Evolutionary conservation across 2,113 vertebrate species (phyloP).

Genomic region (Syngnathus scovelli): DNA sequence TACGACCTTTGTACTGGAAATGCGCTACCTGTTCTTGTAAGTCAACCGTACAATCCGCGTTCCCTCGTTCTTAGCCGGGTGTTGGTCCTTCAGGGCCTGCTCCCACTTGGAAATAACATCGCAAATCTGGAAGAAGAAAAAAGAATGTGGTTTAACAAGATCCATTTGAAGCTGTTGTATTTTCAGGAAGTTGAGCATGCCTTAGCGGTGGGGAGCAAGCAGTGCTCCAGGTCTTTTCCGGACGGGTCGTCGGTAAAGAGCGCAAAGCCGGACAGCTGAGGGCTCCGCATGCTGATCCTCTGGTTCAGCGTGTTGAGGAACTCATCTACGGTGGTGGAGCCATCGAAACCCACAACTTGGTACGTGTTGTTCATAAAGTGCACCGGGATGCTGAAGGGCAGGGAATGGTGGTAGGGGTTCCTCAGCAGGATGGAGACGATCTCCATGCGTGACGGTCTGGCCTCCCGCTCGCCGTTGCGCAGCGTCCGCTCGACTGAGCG

Average conservation of each 20-base stretch:
- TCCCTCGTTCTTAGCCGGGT: constrained; percentile 84
- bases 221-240: constrained; percentile 80
- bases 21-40: constrained; percentile 81
- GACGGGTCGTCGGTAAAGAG: constrained; percentile 86
- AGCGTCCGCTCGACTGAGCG: constrained; percentile 78
- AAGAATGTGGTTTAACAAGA: background rate
- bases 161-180: background rate
- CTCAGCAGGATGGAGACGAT: constrained; percentile 85
- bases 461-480: constrained; percentile 80
- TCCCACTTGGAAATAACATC: constrained; percentile 91
- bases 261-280: constrained; percentile 77
- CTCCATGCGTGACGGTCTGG: constrained; percentile 86
- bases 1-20: background rate
- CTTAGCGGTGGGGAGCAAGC: constrained; percentile 78
- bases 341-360: constrained; percentile 88
- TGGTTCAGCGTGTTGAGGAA: constrained; percentile 80
- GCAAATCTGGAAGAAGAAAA: constrained; percentile 73
- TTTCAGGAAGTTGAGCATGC: constrained; percentile 40
- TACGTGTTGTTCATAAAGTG: constrained; percentile 88
- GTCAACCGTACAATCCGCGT: constrained; percentile 82
- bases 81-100: constrained; percentile 82
- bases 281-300: constrained; percentile 77
- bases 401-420: constrained; percentile 86
- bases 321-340: constrained; percentile 83
- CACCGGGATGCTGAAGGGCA: constrained; percentile 89